Conservation (phyloP, 2,888 invertebrate species). For the Strigamia maritima region DNA sequence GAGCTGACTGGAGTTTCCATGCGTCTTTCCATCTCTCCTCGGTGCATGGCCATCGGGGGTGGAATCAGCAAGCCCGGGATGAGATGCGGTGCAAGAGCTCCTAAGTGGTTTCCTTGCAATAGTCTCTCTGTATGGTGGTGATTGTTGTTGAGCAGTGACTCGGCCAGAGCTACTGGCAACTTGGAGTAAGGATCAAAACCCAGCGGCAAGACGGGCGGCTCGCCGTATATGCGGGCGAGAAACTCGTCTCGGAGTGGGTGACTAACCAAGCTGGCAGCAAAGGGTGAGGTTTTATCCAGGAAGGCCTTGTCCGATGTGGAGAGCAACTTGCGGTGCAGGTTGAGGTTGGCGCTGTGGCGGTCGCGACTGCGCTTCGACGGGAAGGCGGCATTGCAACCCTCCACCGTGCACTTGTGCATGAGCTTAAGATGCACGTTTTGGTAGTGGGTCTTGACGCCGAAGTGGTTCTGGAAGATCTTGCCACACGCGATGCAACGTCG, state of each 20-base stretch:
- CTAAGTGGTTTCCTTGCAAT: slow-evolving; percentile 54
- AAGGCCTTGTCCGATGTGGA: slow-evolving; percentile 60
- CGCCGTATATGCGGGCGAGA: slow-evolving; percentile 72
- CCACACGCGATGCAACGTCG: slow-evolving; percentile 86
- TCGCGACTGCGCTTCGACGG: slow-evolving; percentile 89
- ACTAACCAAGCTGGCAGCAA: slow-evolving; percentile 49
- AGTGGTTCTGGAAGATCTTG: slow-evolving; percentile 88
- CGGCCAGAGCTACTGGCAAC: slow-evolving; percentile 56
- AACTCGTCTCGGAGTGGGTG: slow-evolving; percentile 68
- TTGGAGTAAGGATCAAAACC: slow-evolving; percentile 60
- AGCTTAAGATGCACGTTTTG: slow-evolving; percentile 92
- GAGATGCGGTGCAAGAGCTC: slow-evolving; percentile 57
- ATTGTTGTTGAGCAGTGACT: slow-evolving; percentile 55
- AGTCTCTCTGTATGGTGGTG: slow-evolving; percentile 55
- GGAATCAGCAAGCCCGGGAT: slow-evolving; percentile 59
- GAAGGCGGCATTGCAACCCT: slow-evolving; percentile 92
- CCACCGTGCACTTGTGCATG: slow-evolving; percentile 91
- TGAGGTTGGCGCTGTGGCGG: slow-evolving; percentile 85
- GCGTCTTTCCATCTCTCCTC: not conserved
- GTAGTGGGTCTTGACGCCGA: slow-evolving; percentile 89
- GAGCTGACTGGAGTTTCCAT: slow-evolving; percentile 38
- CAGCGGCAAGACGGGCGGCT: slow-evolving; percentile 55
- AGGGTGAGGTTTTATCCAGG: slow-evolving; percentile 52
- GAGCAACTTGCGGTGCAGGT: slow-evolving; percentile 82
- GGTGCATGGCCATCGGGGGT: slow-evolving; percentile 52